Conservation (phyloP, 2,797 vertebrate species). For the Gobio occitaniae region DNA sequence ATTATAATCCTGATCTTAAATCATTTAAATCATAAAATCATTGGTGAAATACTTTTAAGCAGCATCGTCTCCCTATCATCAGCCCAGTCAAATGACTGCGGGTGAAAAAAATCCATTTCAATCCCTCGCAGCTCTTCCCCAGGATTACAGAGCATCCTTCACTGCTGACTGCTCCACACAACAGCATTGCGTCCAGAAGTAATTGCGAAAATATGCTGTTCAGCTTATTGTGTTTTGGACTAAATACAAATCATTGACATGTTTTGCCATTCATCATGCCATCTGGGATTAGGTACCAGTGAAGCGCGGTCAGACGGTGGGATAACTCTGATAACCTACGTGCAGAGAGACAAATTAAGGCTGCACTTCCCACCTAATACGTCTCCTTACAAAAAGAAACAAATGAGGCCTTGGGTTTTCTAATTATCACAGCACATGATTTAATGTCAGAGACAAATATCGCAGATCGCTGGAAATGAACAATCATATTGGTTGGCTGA, state of each 20-base stretch:
- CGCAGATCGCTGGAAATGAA: slow-evolving; percentile 77
- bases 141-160: slow-evolving; percentile 73
- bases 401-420: slow-evolving; percentile 78
- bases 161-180: slow-evolving; percentile 69
- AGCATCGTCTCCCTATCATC: slow-evolving; percentile 68
- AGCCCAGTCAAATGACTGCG: slow-evolving; percentile 74
- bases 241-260: slow-evolving; percentile 62
- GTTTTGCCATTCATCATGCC: slow-evolving; percentile 50
- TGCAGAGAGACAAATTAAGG: slow-evolving; percentile 45
- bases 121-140: slow-evolving; percentile 70
- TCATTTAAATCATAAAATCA: slow-evolving; percentile 67
- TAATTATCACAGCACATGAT: slow-evolving; percentile 76
- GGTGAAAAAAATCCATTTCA: slow-evolving; percentile 75
- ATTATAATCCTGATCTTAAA: slow-evolving; percentile 70
- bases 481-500: slow-evolving; percentile 76
- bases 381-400: slow-evolving; percentile 72
- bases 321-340: slow-evolving; percentile 31
- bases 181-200: slow-evolving; percentile 52
- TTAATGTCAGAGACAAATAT: slow-evolving; percentile 73
- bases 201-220: slow-evolving; percentile 57
- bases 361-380: slow-evolving; percentile 33
- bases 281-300: slow-evolving; percentile 44
- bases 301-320: slow-evolving; percentile 19
- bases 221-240: slow-evolving; percentile 56
- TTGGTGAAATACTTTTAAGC: slow-evolving; percentile 71